Percentiles rank a stretch among this genome's conserved stretches.
phyloP scores from a whole-genome alignment of 2,113 vertebrate genomes.

The Tachysurus vachellii region DNA sequence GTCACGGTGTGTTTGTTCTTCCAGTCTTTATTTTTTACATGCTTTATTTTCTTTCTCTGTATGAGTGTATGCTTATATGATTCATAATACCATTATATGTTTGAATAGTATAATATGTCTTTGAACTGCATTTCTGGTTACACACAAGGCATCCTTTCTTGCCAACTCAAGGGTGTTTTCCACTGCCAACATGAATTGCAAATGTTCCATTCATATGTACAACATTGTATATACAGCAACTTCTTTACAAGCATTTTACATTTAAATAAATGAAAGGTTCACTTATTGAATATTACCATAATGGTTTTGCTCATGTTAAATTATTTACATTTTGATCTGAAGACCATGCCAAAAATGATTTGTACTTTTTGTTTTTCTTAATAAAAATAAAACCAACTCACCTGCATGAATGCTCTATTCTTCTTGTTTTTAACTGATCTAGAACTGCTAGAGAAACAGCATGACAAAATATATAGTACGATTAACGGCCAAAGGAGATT shows the following conservation, averaged over 20 bases:
- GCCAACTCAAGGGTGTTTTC: not conserved
- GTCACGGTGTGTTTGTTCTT: no score
- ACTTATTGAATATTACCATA: not conserved
- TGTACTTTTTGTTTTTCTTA: not conserved
- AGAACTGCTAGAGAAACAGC: not conserved
- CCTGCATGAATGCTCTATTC: not conserved
- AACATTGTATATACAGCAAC: not conserved
- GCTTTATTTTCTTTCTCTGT: no score
- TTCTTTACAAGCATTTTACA: not conserved
- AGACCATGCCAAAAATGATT: not conserved
- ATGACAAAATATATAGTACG: not conserved
- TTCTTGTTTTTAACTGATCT: not conserved
- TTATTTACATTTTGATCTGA: not conserved
- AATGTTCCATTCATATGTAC: not conserved
- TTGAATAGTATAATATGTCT: no score
- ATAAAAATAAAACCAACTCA: conserved; percentile 12
- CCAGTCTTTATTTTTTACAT: no score
- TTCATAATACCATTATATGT: no score
- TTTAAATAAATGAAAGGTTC: not conserved
- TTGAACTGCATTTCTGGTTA: no score
- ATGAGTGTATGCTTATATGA: no score
- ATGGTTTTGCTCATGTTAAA: not conserved
- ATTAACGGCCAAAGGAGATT: conserved; percentile 43
- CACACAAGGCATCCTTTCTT: not conserved
- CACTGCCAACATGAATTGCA: not conserved